These are phyloP conservation scores for Alosa sapidissima DNA, from an alignment of 2,797 vertebrate species.

Conservation along the genomic window DNA sequence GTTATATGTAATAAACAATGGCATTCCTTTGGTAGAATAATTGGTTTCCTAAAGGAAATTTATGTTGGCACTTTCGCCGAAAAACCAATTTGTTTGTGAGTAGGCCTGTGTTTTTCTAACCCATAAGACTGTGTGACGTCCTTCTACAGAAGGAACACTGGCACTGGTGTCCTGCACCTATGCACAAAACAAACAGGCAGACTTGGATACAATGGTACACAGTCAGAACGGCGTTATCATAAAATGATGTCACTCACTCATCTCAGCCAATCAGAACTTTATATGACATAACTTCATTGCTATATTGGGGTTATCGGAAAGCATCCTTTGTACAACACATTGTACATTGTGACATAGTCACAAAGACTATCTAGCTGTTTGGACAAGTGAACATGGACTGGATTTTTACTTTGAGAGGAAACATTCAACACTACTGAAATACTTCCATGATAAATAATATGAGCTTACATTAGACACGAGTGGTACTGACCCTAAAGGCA, in stretches of 20 bases:
- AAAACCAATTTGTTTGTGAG: neutral
- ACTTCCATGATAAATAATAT: neutral
- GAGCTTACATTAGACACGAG: neutral
- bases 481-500: neutral
- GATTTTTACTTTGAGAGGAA: neutral
- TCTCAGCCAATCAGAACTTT: neutral
- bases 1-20: neutral
- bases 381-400: neutral
- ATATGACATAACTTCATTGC: neutral
- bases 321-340: neutral
- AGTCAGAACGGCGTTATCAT: neutral
- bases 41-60: neutral
- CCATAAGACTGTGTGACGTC: neutral
- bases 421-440: neutral
- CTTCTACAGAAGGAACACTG: neutral
- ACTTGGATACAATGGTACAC: neutral
- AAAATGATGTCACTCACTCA: neutral
- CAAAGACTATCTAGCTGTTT: neutral
- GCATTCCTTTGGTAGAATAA: neutral
- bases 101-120: neutral
- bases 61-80: neutral
- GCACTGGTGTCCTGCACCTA: neutral
- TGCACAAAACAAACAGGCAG: neutral
- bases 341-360: neutral
- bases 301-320: neutral